phyloP scores from a whole-genome alignment of 2,888 invertebrate species.

The Sclerodermus sp. region DNA sequence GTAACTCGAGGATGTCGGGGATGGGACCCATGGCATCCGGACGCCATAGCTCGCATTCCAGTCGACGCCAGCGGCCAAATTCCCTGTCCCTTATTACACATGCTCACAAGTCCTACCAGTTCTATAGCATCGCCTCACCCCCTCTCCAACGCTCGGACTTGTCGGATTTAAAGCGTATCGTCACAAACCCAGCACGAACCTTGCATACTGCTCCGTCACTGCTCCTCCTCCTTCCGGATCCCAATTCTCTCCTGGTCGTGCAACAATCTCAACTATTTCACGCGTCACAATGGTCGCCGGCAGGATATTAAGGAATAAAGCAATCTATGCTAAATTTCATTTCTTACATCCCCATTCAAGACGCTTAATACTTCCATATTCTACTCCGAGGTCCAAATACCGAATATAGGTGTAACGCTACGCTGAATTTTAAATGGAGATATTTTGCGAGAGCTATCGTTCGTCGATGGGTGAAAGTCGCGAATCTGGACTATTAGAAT shows the following conservation, averaged over 20 bases:
- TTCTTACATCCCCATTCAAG: too few relatives aligned
- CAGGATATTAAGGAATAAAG: too few relatives aligned
- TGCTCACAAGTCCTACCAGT: conserved; percentile 28
- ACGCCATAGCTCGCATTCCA: conserved; percentile 41
- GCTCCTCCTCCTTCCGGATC: conserved; percentile 1
- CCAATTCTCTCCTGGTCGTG: conserved; percentile 3
- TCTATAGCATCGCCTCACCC: background rate
- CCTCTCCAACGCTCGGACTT: conserved; percentile 14
- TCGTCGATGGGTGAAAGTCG: too few relatives aligned
- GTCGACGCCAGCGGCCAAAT: conserved; percentile 38
- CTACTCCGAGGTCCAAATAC: too few relatives aligned
- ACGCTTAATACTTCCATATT: too few relatives aligned
- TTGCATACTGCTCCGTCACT: background rate
- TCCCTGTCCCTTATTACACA: conserved; percentile 36
- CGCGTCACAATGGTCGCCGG: too few relatives aligned
- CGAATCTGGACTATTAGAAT: too few relatives aligned
- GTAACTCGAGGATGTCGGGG: background rate
- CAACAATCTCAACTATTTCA: background rate
- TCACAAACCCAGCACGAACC: conserved; percentile 10
- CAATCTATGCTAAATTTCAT: too few relatives aligned
- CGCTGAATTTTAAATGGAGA: too few relatives aligned
- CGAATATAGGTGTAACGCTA: too few relatives aligned
- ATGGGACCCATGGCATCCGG: conserved; percentile 14
- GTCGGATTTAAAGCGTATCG: conserved; percentile 34
- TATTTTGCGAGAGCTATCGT: too few relatives aligned